A percentile compares a stretch with the other conserved stretches of the same genome.
Evolutionary conservation across 2,797 vertebrate genomes (phyloP).

Genomic region (Ceyx erithaca): DNA sequence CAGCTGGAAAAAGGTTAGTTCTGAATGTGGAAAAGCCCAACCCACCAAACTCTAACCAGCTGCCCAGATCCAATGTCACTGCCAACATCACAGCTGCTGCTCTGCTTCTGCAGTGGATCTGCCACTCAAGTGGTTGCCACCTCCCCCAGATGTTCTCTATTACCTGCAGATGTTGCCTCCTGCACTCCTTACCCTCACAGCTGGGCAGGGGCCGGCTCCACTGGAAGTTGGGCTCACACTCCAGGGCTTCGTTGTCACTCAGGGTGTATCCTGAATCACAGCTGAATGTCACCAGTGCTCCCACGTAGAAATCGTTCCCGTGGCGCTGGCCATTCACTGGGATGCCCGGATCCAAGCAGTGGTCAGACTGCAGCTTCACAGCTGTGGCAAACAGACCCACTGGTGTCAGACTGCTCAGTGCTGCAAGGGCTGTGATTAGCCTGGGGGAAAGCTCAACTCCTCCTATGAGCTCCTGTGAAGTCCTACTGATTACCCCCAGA

Average conservation of each 20-base stretch:
- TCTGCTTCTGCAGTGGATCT: background rate
- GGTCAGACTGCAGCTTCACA: conserved; percentile 94
- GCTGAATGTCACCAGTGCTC: conserved; percentile 94
- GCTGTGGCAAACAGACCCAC: conserved; percentile 76
- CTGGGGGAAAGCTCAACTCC: accelerated
- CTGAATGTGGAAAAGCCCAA: background rate
- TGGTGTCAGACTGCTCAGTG: accelerated
- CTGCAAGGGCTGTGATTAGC: background rate
- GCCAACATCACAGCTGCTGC: accelerated
- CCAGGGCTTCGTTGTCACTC: conserved; percentile 89
- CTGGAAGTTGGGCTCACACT: conserved; percentile 99
- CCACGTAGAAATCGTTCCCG: conserved; percentile 96
- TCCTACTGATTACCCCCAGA: background rate
- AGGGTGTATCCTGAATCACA: conserved; percentile 95
- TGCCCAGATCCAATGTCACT: accelerated
- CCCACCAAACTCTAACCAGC: background rate
- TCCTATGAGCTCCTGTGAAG: accelerated
- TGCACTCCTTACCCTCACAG: conserved; percentile 88
- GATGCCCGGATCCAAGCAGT: conserved; percentile 96
- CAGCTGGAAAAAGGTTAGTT: background rate
- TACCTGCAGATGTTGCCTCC: background rate
- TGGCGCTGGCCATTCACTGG: conserved; percentile 96
- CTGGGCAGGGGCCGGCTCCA: conserved; percentile 97
- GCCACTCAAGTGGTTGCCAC: accelerated
- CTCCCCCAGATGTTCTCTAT: background rate